A percentile compares a stretch with the other conserved stretches of the same genome.
Conservation (phyloP, 2,797 vertebrate species). For the Remorina albescens region DNA sequence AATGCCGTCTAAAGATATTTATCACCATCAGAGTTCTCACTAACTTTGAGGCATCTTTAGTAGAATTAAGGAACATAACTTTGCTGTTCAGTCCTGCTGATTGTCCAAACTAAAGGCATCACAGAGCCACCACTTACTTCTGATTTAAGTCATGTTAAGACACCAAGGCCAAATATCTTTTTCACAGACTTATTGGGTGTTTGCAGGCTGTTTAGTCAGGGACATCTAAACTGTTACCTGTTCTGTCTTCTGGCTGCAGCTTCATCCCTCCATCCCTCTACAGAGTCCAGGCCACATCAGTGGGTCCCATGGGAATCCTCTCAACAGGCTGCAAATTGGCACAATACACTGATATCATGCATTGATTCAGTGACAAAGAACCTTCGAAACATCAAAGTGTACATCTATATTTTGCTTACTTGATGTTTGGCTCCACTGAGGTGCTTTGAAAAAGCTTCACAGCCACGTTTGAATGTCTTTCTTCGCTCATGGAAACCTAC, state of each 20-base stretch:
- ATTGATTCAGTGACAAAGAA: not conserved
- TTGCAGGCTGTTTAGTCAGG: not conserved
- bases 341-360: constrained; percentile 3
- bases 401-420: not conserved
- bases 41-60: constrained; percentile 6
- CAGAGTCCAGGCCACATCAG: not conserved
- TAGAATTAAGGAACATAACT: not conserved
- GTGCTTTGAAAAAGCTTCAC: not conserved
- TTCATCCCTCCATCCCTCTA: not conserved
- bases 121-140: not conserved
- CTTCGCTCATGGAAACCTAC: not conserved
- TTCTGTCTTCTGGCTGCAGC: not conserved
- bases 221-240: constrained; percentile 1
- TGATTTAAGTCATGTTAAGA: not conserved
- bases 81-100: not conserved
- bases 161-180: not conserved
- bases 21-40: not conserved
- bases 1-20: constrained; percentile 28
- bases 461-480: not conserved
- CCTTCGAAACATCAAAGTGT: not conserved
- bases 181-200: too few species aligned
- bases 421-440: not conserved
- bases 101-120: not conserved
- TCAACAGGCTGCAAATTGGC: constrained; percentile 6
- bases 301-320: not conserved